Evolutionary conservation across 2,797 vertebrate species (phyloP).

Genomic region (Hybognathus amarus): DNA sequence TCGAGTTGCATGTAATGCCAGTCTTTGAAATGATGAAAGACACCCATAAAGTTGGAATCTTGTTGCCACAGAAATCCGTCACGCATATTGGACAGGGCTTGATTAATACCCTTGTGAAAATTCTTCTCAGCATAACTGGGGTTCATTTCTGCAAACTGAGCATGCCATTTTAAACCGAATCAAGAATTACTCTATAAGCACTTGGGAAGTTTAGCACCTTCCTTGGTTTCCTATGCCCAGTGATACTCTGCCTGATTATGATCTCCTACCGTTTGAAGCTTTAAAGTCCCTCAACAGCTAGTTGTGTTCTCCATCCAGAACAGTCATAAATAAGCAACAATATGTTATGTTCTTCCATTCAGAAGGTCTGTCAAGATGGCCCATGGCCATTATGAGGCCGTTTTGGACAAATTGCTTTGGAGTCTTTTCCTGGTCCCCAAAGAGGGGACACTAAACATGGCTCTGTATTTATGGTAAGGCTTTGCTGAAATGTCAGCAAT

Average conservation of each 20-base stretch:
- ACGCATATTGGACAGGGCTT: constrained; percentile 52
- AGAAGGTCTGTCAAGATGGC: neutral
- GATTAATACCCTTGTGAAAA: constrained; percentile 56
- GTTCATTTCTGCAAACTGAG: constrained; percentile 34
- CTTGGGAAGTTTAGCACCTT: constrained; percentile 28
- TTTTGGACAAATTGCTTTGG: neutral
- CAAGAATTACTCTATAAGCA: constrained; percentile 45
- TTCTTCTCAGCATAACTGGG: constrained; percentile 33
- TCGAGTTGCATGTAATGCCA: constrained; percentile 53
- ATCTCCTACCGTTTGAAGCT: constrained; percentile 1
- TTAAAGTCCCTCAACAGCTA: constrained; percentile 2
- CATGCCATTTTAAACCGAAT: constrained; percentile 33
- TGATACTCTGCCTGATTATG: neutral
- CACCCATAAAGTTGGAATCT: constrained; percentile 54
- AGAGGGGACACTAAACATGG: neutral
- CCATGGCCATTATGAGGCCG: neutral
- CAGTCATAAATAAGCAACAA: neutral
- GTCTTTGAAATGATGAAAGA: constrained; percentile 57
- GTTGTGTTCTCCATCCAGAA: neutral
- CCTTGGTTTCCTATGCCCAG: constrained; percentile 4
- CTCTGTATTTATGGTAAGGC: neutral
- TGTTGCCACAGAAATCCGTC: constrained; percentile 50
- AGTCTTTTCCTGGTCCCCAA: neutral
- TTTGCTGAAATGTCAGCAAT: neutral
- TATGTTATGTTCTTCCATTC: neutral